Percentiles rank a stretch among this genome's conserved stretches.
phyloP scores from a whole-genome alignment of 2,113 vertebrate species.

The Catharus minimus region DNA sequence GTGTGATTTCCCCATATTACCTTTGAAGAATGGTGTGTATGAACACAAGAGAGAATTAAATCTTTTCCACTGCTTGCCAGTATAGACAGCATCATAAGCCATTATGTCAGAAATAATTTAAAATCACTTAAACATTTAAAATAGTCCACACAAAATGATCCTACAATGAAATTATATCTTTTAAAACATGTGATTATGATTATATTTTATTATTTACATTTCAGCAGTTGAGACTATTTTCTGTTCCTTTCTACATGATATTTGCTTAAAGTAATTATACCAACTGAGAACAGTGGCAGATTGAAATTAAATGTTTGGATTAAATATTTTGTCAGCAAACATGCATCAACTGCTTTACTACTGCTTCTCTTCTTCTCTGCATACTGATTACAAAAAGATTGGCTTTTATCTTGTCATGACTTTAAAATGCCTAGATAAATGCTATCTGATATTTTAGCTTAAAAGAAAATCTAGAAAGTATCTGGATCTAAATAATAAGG shows the following conservation, averaged over 20 bases:
- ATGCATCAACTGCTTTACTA: constrained; percentile 79
- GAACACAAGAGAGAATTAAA: background rate
- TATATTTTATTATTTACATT: constrained; percentile 80
- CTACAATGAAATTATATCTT: constrained; percentile 60
- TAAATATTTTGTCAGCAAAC: constrained; percentile 88
- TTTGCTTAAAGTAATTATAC: constrained; percentile 83
- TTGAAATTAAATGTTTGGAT: constrained; percentile 87
- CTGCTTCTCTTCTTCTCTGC: constrained; percentile 74
- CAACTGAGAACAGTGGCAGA: constrained; percentile 85
- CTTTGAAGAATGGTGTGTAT: background rate
- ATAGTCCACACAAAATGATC: constrained; percentile 53
- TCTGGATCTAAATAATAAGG: constrained; percentile 23
- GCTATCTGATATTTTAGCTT: constrained; percentile 57
- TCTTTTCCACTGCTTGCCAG: background rate
- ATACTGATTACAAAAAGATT: constrained; percentile 83
- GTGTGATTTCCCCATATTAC: background rate
- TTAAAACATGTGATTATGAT: constrained; percentile 65
- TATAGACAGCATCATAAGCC: background rate
- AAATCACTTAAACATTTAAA: constrained; percentile 71
- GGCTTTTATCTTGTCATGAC: constrained; percentile 76
- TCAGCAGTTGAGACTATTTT: constrained; percentile 67
- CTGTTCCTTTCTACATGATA: constrained; percentile 70
- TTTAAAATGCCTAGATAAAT: constrained; percentile 75
- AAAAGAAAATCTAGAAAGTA: constrained; percentile 30
- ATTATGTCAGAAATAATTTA: constrained; percentile 63